Conservation (phyloP, 1,140 invertebrate species). For the Melitaea cinxia region DNA sequence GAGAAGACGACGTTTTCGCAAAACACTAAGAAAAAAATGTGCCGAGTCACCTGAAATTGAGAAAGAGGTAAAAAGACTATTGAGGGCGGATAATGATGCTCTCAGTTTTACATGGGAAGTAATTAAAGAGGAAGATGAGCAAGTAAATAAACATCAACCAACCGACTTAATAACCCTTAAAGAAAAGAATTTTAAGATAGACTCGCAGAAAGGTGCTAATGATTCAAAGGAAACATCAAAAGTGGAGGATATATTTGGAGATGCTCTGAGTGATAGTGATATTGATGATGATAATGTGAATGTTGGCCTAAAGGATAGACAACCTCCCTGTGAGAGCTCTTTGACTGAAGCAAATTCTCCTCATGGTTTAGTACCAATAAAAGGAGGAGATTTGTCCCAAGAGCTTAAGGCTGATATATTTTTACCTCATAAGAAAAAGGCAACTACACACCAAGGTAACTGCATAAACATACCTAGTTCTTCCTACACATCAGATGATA, state of each 20-base stretch:
- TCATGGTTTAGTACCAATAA: conserved; percentile 82
- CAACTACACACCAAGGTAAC: conserved; percentile 20
- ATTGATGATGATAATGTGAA: conserved; percentile 88
- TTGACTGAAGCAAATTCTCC: conserved; percentile 89
- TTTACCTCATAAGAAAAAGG: conserved; percentile 29
- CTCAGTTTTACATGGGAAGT: conserved; percentile 96
- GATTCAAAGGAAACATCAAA: conserved; percentile 64
- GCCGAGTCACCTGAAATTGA: conserved; percentile 98
- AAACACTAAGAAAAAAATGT: conserved; percentile 98
- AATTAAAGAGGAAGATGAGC: conserved; percentile 94
- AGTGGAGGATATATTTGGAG: conserved; percentile 92
- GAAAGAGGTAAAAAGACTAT: conserved; percentile 96
- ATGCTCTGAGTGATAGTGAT: conserved; percentile 92
- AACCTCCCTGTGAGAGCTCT: conserved; percentile 88
- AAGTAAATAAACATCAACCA: conserved; percentile 77
- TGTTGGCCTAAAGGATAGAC: conserved; percentile 89
- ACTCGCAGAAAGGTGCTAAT: conserved; percentile 51
- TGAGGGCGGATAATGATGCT: conserved; percentile 96
- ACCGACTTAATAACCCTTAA: conserved; percentile 57
- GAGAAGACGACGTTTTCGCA: conserved; percentile 94
- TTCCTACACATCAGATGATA: conserved; percentile 12
- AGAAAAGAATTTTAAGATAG: conserved; percentile 61
- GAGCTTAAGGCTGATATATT: conserved; percentile 61
- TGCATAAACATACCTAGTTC: conserved; percentile 17
- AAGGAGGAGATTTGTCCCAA: conserved; percentile 30